Percentiles rank a stretch among this genome's conserved stretches.
Conservation (phyloP, 2,888 invertebrate genomes). For the Amphipyra tragopoginis region DNA sequence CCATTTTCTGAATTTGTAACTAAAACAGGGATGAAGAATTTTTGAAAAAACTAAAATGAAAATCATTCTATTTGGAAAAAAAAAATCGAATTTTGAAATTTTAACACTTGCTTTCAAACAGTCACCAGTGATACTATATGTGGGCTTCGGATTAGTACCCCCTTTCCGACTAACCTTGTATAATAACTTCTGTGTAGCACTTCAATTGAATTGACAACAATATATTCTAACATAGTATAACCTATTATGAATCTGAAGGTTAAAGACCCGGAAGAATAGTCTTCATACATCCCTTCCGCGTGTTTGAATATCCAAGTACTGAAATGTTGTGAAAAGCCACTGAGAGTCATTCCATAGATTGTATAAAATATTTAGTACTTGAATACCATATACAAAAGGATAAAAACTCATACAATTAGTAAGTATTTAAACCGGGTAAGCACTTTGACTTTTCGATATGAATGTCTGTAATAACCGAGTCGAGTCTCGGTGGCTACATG, state of each 20-base stretch:
- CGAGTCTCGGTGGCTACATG: constrained; percentile 37
- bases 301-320: constrained; percentile 44
- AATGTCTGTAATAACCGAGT: constrained; percentile 47
- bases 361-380: background rate
- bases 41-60: no score
- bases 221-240: constrained; percentile 53
- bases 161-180: no score
- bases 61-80: no score
- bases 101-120: no score
- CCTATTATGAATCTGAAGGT: constrained; percentile 67
- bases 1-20: no score
- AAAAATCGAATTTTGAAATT: no score
- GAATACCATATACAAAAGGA: constrained; percentile 4
- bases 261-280: constrained; percentile 70
- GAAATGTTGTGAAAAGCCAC: constrained; percentile 49
- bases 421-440: constrained; percentile 7
- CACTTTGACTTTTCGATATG: constrained; percentile 10
- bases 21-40: no score
- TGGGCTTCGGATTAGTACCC: no score
- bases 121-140: no score
- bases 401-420: constrained; percentile 5
- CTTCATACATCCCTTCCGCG: constrained; percentile 59
- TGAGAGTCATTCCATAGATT: background rate
- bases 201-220: constrained; percentile 53
- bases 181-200: constrained; percentile 42